Evolutionary conservation across 2,113 vertebrate species (phyloP).

Genomic region (Hippocampus comes): DNA sequence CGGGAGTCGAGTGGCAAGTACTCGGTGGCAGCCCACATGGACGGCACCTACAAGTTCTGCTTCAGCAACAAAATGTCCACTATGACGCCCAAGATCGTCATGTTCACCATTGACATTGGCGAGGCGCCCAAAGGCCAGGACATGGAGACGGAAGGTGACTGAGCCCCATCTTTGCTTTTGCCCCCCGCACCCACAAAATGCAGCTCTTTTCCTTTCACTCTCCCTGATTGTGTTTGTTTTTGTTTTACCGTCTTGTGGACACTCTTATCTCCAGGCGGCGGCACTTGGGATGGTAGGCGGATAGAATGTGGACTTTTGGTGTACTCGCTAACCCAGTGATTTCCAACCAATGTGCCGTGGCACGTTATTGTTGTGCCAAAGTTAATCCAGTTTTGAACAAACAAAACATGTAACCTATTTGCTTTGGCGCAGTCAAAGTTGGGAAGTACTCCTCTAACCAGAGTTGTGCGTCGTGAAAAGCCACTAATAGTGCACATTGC

Average conservation of each 20-base stretch:
- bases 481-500: constrained; percentile 38
- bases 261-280: constrained; percentile 53
- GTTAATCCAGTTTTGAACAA: too few relatives aligned
- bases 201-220: background rate
- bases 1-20: constrained; percentile 98
- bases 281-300: constrained; percentile 70
- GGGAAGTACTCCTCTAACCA: constrained; percentile 46
- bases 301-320: constrained; percentile 37
- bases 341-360: constrained; percentile 1
- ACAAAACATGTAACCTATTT: too few relatives aligned
- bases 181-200: too few relatives aligned
- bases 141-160: constrained; percentile 97
- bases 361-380: background rate
- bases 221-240: background rate
- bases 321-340: constrained; percentile 21
- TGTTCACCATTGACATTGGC: constrained; percentile 98
- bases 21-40: constrained; percentile 97
- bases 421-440: background rate
- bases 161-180: background rate
- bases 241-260: constrained; percentile 29
- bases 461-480: constrained; percentile 34
- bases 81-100: constrained; percentile 99
- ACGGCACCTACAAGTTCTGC: constrained; percentile 96
- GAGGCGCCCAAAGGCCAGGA: constrained; percentile 95
- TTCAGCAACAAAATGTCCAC: constrained; percentile 99